Base-by-base conservation (phyloP, 2,888 invertebrate genomes). In the Physocephala rufipes region DNA sequence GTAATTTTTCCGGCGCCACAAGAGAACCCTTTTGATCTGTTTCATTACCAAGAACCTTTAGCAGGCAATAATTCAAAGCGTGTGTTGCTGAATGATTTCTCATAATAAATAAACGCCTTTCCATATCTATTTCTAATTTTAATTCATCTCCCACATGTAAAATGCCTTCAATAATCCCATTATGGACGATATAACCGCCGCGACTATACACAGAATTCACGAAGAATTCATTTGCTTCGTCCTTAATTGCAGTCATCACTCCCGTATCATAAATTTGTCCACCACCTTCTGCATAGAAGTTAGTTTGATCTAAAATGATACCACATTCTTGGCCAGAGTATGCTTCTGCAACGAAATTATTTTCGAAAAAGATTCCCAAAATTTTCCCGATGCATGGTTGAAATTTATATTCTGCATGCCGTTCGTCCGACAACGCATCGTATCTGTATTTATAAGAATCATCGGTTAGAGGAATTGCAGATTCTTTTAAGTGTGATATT, bases 71-170 rank as follows among this genome's bases (percentile, higher is more conserved):
- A 88, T 99, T 99, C 16, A 99, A 88, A 55, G 97, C 91, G 86
- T 99, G 99, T 0, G 99, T 99, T 26, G 97, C 98, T 55, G 99
- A 95, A 87, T 99, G 97, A 87, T 99, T 99, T 84, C 95, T 97
- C 99, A 99, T 99, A n/a, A 99, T 90, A 43, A 94, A 88, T 80
- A 94, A 90, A 79, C 99, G 89, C 70, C 99, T 90, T 71, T 91
- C 90, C 71, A 91, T 91, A 85, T 99, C 98, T 72, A 99, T 90
- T 76, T 93, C 90, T 59, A 97, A 88, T 71, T 89, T 88, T 55
- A 99, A 88, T 80, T 89, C 89, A 86, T 99, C 98, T 0, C 97
- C 98, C 72, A 95, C 91, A 78, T 89, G 90, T 16, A 99, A 86
- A 0, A 87, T 89, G 26, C 94, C 98, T 86, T 96, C 96, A 15